Percentiles rank a stretch among this genome's conserved stretches.
Conservation (phyloP, 2,888 invertebrate species). For the Agrochola circellaris region DNA sequence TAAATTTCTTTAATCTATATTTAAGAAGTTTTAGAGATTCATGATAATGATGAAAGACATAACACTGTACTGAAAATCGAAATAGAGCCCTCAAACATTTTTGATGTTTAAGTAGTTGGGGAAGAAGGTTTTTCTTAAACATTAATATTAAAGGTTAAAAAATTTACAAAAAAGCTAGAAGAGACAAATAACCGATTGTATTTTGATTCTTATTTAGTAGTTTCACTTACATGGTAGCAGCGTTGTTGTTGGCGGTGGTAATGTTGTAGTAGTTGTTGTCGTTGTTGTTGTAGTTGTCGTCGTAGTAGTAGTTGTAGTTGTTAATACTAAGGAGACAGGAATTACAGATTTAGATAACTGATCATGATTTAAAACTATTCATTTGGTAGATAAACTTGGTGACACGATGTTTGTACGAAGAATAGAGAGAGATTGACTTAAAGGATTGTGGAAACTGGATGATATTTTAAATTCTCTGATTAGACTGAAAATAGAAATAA, state of each 20-base stretch:
- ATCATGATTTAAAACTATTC: neutral
- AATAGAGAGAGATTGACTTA: neutral
- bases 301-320: constrained; percentile 82
- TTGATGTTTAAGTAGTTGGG: too few relatives aligned
- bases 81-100: neutral
- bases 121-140: too few relatives aligned
- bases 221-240: constrained; percentile 78
- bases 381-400: neutral
- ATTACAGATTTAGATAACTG: neutral
- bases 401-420: neutral
- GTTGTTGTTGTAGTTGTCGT: constrained; percentile 84
- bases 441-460: too few relatives aligned
- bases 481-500: neutral
- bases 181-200: neutral
- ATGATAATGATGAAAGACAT: neutral
- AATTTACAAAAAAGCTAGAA: neutral
- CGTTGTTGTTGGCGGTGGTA: constrained; percentile 79
- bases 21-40: neutral
- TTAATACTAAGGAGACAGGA: constrained; percentile 75
- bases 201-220: neutral
- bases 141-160: neutral
- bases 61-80: neutral
- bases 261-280: constrained; percentile 81
- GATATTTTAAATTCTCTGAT: neutral
- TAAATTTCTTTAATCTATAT: neutral